Percentiles rank a stretch among this genome's conserved stretches.
Evolutionary conservation across 2,888 invertebrate genomes (phyloP).

Genomic region (Rhimphoctona megacephalus): DNA sequence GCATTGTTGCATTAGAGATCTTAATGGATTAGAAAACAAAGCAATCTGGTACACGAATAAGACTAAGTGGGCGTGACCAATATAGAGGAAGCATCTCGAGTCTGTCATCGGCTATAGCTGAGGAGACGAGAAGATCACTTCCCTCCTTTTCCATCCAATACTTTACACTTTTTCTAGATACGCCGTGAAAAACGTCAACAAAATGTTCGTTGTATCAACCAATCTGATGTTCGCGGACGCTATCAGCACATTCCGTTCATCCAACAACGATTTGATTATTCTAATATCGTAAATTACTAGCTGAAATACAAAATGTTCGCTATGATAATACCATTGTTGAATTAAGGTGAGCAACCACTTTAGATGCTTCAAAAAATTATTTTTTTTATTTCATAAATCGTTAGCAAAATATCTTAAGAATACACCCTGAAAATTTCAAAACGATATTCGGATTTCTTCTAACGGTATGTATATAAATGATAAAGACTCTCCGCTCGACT

Average conservation of each 20-base stretch:
- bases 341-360: no score
- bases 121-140: neutral
- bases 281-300: neutral
- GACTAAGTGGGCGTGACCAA: neutral
- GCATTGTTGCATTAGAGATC: neutral
- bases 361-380: no score
- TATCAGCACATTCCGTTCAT: neutral
- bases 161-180: neutral
- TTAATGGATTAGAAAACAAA: neutral
- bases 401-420: no score
- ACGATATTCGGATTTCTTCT: no score
- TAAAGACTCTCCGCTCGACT: no score
- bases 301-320: no score
- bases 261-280: neutral
- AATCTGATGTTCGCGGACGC: neutral
- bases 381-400: no score
- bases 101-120: neutral
- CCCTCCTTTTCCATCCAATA: neutral
- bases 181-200: neutral
- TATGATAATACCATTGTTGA: no score
- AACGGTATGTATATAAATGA: no score
- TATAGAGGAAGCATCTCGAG: neutral
- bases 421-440: no score
- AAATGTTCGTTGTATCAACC: neutral
- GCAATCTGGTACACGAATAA: neutral